Base-by-base conservation (phyloP, 2,113 vertebrate species). In the Orcinus orca region DNA sequence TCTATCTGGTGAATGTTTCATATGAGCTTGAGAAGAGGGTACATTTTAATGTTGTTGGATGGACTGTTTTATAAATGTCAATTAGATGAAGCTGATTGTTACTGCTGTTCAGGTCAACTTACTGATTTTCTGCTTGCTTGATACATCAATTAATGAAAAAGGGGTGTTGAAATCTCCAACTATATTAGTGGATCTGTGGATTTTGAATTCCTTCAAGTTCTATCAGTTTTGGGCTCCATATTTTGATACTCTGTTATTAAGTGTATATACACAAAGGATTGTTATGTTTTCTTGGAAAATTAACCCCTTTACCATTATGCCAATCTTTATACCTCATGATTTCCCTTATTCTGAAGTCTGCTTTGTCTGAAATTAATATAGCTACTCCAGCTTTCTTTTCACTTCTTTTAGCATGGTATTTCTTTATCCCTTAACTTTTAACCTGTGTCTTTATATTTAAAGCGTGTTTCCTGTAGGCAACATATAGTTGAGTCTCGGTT, bases 401-500 rank as follows among this genome's bases (percentile, higher is more conserved):
- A 41, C 47, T 81, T 76, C 33, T 88, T 33, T 95, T 95, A 80
- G 18, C 62, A 44, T 41, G 60, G 2, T 44, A 58, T 63, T 84
- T 95, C 82, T 68, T 18, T 82, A 55, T 87, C 26, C 14, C 29
- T 76, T 80, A 68, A 68, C 13, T 74, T 80, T 83, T 87, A 82
- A 81, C 21, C 60, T 70, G 12, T 94, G 25, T 93, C 50, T 95
- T 81, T 47, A 25, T 96, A 53, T 79, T 62, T 97, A 77, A 93
- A 82, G 36, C 55, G 23, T 91, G 11, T 86, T 93, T 83, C 55
- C 60, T 63, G 0, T 70, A 77, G 68, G 62, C 31, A 88, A 38
- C 6, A 44, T 68, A 62, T 25, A 90, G 23, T 90, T 53, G 12
- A 71, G 11, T 90, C 33, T 94, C 79, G 15, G 25, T 85, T 89